These are phyloP conservation scores for Zosterops lateralis DNA, from an alignment of 2,113 vertebrate species.

Conservation along the genomic window DNA sequence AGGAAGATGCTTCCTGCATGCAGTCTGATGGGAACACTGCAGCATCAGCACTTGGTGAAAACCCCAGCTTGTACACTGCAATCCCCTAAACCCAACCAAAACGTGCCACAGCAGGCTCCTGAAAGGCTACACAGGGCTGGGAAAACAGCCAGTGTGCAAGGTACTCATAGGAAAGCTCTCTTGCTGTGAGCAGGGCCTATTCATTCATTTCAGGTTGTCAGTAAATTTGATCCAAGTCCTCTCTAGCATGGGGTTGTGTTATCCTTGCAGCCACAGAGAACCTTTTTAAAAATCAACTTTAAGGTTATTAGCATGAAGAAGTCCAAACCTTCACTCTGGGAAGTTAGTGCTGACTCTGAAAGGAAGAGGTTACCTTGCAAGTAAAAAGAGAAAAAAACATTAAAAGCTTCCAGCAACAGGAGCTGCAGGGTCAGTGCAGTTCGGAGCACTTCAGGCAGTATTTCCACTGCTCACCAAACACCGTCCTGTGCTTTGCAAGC, in stretches of 20 bases:
- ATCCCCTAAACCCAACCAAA: neutral
- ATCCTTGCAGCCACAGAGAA: neutral
- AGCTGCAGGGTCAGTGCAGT: neutral
- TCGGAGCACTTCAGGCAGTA: rapidly evolving
- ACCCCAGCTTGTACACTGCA: neutral
- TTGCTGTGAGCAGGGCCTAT: neutral
- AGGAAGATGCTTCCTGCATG: neutral
- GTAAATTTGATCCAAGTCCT: neutral
- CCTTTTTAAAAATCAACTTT: neutral
- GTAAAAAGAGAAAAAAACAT: neutral
- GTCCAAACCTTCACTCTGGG: neutral
- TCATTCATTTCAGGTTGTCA: neutral
- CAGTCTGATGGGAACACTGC: neutral
- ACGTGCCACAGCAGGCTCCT: neutral
- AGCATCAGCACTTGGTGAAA: neutral
- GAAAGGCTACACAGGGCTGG: neutral
- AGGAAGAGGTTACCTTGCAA: neutral
- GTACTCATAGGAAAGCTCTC: neutral
- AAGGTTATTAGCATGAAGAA: neutral
- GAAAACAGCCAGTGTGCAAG: neutral
- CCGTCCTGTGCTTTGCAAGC: neutral
- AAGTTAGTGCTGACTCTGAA: neutral
- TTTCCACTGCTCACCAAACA: rapidly evolving
- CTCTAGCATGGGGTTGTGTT: rapidly evolving
- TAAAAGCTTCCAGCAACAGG: neutral